A percentile compares a stretch with the other conserved stretches of the same genome.
Conservation (phyloP, 1,140 invertebrate species). For the Caerostris extrusa region DNA sequence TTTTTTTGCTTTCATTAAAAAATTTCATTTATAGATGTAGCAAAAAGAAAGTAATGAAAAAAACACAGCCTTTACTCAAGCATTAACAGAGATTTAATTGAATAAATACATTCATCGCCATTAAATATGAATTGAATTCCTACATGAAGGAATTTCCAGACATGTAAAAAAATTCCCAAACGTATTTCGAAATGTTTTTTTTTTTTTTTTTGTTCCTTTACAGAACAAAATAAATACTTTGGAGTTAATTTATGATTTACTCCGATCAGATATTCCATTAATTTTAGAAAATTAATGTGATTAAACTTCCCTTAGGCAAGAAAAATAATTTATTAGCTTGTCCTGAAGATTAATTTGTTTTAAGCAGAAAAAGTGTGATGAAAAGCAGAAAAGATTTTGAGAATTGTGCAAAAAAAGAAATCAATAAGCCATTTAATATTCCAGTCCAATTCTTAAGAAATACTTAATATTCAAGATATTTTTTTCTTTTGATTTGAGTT, state of each 20-base stretch:
- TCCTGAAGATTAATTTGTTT: not conserved
- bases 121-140: not conserved
- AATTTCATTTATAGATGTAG: no score
- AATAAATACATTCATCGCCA: not conserved
- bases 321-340: slow-evolving; percentile 19
- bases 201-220: not conserved
- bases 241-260: not conserved
- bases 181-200: not conserved
- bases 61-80: no score
- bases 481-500: not conserved
- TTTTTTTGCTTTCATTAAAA: no score
- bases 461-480: not conserved
- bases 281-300: not conserved
- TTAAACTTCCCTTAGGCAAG: not conserved
- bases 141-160: not conserved
- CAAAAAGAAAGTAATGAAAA: no score
- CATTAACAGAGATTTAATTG: no score
- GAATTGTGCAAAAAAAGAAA: not conserved
- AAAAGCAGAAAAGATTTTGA: not conserved
- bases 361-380: not conserved
- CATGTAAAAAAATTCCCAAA: not conserved
- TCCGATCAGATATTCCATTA: not conserved
- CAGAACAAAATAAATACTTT: not conserved
- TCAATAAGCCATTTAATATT: slow-evolving; percentile 13
- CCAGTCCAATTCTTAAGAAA: not conserved